Evolutionary conservation across 2,113 vertebrate species (phyloP).

Genomic region (Strix uralensis): DNA sequence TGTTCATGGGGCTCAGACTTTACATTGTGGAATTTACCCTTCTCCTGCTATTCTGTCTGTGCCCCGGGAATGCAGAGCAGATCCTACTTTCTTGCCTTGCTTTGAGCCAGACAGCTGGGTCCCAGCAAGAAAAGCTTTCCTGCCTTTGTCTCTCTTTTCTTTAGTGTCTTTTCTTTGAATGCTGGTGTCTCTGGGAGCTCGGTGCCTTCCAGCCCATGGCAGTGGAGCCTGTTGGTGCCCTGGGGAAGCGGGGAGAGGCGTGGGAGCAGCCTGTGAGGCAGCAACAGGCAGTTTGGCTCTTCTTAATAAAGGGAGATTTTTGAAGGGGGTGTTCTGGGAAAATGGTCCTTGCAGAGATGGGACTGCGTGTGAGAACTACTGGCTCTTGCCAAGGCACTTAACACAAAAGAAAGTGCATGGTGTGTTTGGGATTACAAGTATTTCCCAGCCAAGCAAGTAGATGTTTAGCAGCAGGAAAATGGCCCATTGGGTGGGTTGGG

Average conservation of each 20-base stretch:
- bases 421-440: not conserved
- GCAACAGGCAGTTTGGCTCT: not conserved
- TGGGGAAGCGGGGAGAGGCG: not conserved
- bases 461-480: not conserved
- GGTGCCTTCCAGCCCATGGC: not conserved
- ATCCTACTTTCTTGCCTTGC: not conserved
- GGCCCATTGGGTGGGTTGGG: not conserved
- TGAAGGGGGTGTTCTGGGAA: not conserved
- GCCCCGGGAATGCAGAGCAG: not conserved
- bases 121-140: not conserved
- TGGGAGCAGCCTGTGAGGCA: not conserved
- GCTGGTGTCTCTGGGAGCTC: not conserved
- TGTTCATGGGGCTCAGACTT: not conserved
- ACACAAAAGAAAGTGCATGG: not conserved
- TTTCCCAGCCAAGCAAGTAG: not conserved
- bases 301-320: not conserved
- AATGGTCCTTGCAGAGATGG: not conserved
- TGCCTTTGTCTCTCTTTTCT: slow-evolving; percentile 41
- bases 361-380: not conserved
- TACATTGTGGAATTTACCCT: not conserved
- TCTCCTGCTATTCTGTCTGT: not conserved
- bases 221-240: not conserved
- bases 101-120: slow-evolving; percentile 23
- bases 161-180: slow-evolving; percentile 17
- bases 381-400: not conserved